Evolutionary conservation across 1,140 invertebrate species (phyloP), one percentile per base, ranked within the genome.

Genomic region (Pteromalus puparum): DNA sequence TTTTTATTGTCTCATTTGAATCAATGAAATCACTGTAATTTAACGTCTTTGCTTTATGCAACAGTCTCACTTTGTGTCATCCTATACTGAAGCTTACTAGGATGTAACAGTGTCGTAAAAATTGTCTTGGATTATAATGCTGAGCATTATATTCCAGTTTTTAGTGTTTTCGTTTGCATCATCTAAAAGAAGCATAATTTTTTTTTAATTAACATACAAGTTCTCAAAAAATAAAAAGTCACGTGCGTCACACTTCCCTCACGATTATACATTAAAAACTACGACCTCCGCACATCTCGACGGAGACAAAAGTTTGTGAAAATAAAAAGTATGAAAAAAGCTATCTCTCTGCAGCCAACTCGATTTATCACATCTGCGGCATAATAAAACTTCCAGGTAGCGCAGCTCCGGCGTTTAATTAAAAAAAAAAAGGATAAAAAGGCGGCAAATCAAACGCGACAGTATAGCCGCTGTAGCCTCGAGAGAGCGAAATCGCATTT

Each of bases 1-100:
- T 48, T 42, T 42, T 76, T 42, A 76, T 48, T 26, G 26, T 76
- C 30, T 21, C 10, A 73, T 73, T 70, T 70, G 18, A 73, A 73
- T 38, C 18, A 38, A 42, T 28, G 34, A 73, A 73, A 73, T 38
- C 21, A 38, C 30, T 21, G 72, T 73, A 18, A 70, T 70, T 70
- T 61, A n/a, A 15, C 13, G 46, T n/a, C 53, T 61, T 18, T n/a
- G 21, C 18, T 61, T 61, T n/a, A 61, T 61, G 53, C 53, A 61
- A 61, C 18, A 5, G 53, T 61, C 53, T 61, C 2, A n/a, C 21
- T 61, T 61, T 61, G n/a, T 21, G 53, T n/a, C 21, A 61, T 7
- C 6, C 38, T 61, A 61, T 18, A 61, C 5, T n/a, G 18, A 61
- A 61, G 53, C 18, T n/a, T 1, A 7, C 21, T 1, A 1, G 53